These are phyloP conservation scores for Buathra laborator DNA, from an alignment of 2,888 invertebrate species.

Conservation along the genomic window DNA sequence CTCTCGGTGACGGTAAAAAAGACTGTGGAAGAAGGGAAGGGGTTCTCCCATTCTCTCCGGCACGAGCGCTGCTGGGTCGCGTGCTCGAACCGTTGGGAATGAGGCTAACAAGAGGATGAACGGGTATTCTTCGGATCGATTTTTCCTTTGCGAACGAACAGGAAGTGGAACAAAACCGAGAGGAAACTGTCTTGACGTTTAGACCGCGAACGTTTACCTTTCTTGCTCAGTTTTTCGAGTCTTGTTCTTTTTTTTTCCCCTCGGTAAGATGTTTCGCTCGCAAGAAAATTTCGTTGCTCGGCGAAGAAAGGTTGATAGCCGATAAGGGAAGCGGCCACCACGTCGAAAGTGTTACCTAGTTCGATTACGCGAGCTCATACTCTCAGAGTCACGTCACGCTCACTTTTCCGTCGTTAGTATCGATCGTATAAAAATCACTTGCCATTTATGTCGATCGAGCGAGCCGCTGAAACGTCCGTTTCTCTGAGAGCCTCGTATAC, in stretches of 20 bases:
- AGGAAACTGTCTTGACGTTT: conserved; percentile 38
- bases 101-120: conserved; percentile 49
- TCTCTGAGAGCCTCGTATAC: neutral
- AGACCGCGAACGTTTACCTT: conserved; percentile 15
- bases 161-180: conserved; percentile 18
- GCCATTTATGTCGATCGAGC: conserved; percentile 20
- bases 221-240: neutral
- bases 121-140: conserved; percentile 48
- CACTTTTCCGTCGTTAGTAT: conserved; percentile 20
- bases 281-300: conserved; percentile 7
- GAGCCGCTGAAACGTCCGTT: conserved; percentile 28
- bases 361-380: conserved; percentile 24
- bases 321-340: conserved; percentile 35
- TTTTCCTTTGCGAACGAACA: conserved; percentile 30
- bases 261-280: conserved; percentile 26
- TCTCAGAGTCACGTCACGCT: neutral
- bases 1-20: conserved; percentile 51
- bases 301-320: conserved; percentile 33
- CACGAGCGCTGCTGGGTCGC: conserved; percentile 31
- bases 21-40: conserved; percentile 40
- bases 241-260: neutral
- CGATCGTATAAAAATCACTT: conserved; percentile 53
- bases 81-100: conserved; percentile 37
- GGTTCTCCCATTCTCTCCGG: neutral
- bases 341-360: conserved; percentile 4